Evolutionary conservation across 2,113 vertebrate genomes (phyloP).

Genomic region (Setophaga petechia): DNA sequence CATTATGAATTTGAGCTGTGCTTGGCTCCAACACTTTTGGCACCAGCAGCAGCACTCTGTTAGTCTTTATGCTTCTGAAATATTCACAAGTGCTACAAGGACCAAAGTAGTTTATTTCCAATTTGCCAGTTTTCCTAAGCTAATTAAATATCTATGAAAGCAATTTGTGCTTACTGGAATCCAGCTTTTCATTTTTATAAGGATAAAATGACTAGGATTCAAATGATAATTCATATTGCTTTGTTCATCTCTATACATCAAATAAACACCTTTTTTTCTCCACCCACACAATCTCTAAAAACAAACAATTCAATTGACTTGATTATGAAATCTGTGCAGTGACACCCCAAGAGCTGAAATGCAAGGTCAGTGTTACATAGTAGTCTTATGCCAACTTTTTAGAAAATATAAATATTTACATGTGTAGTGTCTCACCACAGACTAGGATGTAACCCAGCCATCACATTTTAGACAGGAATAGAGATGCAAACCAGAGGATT

Average conservation of each 20-base stretch:
- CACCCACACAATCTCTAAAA: background rate
- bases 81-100: background rate
- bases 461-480: rapidly evolving
- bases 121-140: slow-evolving; percentile 16
- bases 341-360: background rate
- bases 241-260: background rate
- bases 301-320: background rate
- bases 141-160: slow-evolving; percentile 21
- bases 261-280: background rate
- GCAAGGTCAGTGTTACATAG: background rate
- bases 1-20: background rate
- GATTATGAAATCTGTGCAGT: background rate
- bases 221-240: background rate
- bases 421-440: background rate
- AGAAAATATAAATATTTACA: background rate
- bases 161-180: background rate
- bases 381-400: background rate
- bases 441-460: background rate
- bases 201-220: background rate
- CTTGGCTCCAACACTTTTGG: slow-evolving; percentile 43
- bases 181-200: background rate
- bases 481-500: background rate
- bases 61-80: slow-evolving; percentile 5
- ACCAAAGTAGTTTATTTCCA: slow-evolving; percentile 5
- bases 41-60: background rate